These are phyloP conservation scores for Acanthoscelides obtectus DNA, from an alignment of 2,888 invertebrate species.

Conservation along the genomic window DNA sequence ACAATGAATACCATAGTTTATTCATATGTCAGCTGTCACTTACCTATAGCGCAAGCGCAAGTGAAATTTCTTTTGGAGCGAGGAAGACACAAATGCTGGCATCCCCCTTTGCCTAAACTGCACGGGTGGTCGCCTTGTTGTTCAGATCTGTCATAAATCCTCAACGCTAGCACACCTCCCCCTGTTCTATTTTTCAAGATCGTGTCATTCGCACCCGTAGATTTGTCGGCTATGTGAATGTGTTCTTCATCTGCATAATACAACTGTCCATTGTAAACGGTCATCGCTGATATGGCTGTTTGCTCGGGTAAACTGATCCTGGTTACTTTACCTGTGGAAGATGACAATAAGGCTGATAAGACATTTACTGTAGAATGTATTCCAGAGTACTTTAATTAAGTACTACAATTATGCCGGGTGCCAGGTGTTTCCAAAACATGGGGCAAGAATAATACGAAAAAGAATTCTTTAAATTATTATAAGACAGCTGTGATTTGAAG, in stretches of 20 bases:
- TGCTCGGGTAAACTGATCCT: conserved; percentile 37
- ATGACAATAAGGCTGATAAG: too few relatives aligned
- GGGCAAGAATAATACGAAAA: too few relatives aligned
- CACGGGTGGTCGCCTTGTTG: conserved; percentile 59
- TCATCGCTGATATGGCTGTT: conserved; percentile 59
- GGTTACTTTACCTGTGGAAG: conserved; percentile 9
- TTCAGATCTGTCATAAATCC: conserved; percentile 65
- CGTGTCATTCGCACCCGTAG: conserved; percentile 47
- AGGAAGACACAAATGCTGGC: conserved; percentile 73
- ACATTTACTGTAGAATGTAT: too few relatives aligned
- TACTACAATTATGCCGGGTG: too few relatives aligned
- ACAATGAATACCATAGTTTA: too few relatives aligned
- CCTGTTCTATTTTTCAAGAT: conserved; percentile 50
- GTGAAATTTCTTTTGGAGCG: conserved; percentile 51
- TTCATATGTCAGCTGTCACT: neutral
- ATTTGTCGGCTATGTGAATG: conserved; percentile 61
- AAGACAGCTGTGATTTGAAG: too few relatives aligned
- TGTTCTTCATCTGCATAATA: conserved; percentile 69
- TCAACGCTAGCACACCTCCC: conserved; percentile 56
- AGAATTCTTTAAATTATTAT: too few relatives aligned
- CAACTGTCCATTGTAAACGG: conserved; percentile 59
- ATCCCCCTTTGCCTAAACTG: conserved; percentile 53
- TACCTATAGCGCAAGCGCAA: conserved; percentile 64
- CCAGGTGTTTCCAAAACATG: too few relatives aligned
- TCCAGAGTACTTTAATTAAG: too few relatives aligned